Base-by-base conservation (phyloP, 2,797 vertebrate genomes). In the Eremophila alpestris region DNA sequence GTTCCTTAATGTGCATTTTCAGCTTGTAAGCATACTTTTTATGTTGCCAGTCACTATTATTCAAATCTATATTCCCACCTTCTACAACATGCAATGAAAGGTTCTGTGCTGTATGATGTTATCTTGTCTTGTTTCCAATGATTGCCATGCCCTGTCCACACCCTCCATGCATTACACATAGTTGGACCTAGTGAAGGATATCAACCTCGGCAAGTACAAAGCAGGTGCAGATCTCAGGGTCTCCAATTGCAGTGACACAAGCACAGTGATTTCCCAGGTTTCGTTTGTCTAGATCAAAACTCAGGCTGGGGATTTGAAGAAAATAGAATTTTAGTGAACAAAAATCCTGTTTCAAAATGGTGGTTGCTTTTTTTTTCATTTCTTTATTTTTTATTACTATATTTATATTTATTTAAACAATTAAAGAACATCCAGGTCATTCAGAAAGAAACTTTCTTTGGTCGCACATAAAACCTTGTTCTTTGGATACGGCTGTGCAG, bases 121-220 rank as follows among this genome's bases (percentile, higher is more conserved):
- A 13, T 74, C 32, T 51, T 75, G 13, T 75, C 45, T 40, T 80
- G 19, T 55, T 88, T 90, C 17, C 27, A 75, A 24, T 16, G 10
- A 41, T 4, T 29, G 30, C 16, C 19, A 11, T 1, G 1, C 21
- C 5, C 16, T 4, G 2, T 40, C 41, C 5, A 7, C 3, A 2
- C 15, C 8, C 24, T 19, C 5, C 22, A 16, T 51, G 11, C 23
- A n/a, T 51, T 80, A 67, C 52, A 48, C 5, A n/a, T 10, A 54
- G 27, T 17, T 63, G 27, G 83, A 59, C 23, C 16, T 70, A 55
- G 64, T 38, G 46, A 84, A 84, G 40, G 20, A 64, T 40, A 59
- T 54, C 78, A 91, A 58, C 19, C 45, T 65, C 29, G 23, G 27
- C 21, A 92, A 79, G 24, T 30, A 55, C 7, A 60, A 79, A 41